These are phyloP conservation scores for Ammodytes dubius DNA, from an alignment of 2,113 vertebrate species.

Conservation along the genomic window DNA sequence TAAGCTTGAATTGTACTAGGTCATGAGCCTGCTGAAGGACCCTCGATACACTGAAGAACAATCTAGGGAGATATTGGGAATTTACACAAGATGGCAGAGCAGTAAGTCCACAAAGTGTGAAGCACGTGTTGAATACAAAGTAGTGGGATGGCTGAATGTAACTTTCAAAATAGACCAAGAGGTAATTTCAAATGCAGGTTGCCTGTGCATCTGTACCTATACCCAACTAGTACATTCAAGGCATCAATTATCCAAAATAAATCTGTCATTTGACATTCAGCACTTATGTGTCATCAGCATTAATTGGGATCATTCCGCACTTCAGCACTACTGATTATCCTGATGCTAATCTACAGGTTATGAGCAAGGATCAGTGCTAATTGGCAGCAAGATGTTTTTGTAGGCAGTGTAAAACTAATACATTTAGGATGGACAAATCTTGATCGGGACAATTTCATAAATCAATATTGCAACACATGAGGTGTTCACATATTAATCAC, in stretches of 20 bases:
- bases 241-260: slow-evolving; percentile 69
- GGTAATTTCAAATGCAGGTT: slow-evolving; percentile 39
- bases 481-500: background rate
- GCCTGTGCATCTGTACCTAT: slow-evolving; percentile 19
- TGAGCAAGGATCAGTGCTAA: slow-evolving; percentile 54
- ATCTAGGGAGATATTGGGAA: slow-evolving; percentile 76
- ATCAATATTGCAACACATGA: background rate
- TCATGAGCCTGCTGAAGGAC: slow-evolving; percentile 74
- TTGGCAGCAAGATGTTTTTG: slow-evolving; percentile 51
- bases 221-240: slow-evolving; percentile 55
- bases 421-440: background rate
- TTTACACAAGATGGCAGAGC: slow-evolving; percentile 72
- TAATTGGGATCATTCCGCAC: slow-evolving; percentile 53
- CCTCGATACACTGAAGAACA: slow-evolving; percentile 76
- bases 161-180: slow-evolving; percentile 27
- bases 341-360: slow-evolving; percentile 56
- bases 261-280: slow-evolving; percentile 70
- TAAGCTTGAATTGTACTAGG: slow-evolving; percentile 53
- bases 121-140: slow-evolving; percentile 75
- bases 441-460: no score
- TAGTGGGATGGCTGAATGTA: slow-evolving; percentile 38
- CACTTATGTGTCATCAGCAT: slow-evolving; percentile 55
- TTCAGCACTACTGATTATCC: slow-evolving; percentile 47
- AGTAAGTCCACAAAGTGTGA: slow-evolving; percentile 79
- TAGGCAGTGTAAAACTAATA: slow-evolving; percentile 11